phyloP scores from a whole-genome alignment of 1,140 invertebrate genomes.

The Rhopalosiphum padi region DNA sequence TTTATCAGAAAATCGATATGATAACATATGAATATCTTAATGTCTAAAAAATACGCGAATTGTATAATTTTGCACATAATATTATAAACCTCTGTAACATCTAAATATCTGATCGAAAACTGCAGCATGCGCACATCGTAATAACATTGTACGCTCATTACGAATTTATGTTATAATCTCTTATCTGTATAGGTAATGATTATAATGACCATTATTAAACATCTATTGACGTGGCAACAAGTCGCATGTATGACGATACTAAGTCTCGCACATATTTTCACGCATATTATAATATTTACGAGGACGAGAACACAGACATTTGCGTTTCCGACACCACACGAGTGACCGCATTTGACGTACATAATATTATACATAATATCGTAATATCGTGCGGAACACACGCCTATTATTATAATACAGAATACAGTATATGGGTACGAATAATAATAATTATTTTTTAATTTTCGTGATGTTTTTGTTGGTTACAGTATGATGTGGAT shows the following conservation, averaged over 20 bases:
- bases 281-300: neutral
- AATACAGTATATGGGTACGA: neutral
- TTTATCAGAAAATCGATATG: neutral
- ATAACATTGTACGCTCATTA: neutral
- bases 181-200: neutral
- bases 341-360: neutral
- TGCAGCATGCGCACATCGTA: neutral
- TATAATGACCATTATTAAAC: neutral
- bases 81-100: neutral
- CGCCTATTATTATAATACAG: neutral
- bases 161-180: neutral
- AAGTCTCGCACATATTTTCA: neutral
- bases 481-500: neutral
- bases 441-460: too few relatives aligned
- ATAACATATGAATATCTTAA: neutral
- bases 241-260: neutral
- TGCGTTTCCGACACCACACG: neutral
- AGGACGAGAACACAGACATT: neutral
- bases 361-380: neutral
- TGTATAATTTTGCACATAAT: neutral
- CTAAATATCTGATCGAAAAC: neutral
- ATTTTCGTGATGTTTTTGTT: neutral
- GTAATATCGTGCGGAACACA: neutral
- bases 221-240: neutral
- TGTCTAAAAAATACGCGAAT: neutral